A percentile compares a stretch with the other conserved stretches of the same genome.
Evolutionary conservation across 2,888 invertebrate genomes (phyloP).

Genomic region (Sicus ferrugineus): DNA sequence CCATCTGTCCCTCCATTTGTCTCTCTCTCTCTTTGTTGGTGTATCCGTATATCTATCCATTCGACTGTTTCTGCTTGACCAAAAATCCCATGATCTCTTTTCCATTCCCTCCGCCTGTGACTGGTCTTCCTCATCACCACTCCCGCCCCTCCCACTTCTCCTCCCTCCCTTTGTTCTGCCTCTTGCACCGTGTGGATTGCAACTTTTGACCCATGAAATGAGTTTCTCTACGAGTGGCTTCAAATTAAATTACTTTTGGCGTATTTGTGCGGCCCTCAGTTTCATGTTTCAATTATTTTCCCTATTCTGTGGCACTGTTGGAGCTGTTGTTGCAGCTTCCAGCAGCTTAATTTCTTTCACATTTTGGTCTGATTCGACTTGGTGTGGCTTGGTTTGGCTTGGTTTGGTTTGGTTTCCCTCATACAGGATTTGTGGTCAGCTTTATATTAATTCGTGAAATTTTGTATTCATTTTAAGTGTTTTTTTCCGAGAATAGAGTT

Average conservation of each 20-base stretch:
- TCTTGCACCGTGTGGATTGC: constrained; percentile 50
- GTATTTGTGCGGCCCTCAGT: constrained; percentile 14
- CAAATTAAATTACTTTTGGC: constrained; percentile 34
- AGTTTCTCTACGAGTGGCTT: constrained; percentile 53
- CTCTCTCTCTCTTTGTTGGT: background rate
- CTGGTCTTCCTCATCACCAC: no score
- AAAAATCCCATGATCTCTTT: background rate
- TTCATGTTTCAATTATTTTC: constrained; percentile 30
- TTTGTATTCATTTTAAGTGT: background rate
- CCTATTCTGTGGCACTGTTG: constrained; percentile 24
- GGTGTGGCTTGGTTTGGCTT: background rate
- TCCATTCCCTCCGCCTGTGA: background rate
- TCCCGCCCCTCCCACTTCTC: background rate
- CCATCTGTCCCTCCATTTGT: background rate
- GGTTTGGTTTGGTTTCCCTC: background rate
- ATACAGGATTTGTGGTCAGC: constrained; percentile 25
- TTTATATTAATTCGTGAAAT: constrained; percentile 30
- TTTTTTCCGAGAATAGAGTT: background rate
- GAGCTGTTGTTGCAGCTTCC: background rate
- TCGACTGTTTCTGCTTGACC: background rate
- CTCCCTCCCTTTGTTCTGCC: background rate
- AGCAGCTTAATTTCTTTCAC: constrained; percentile 7
- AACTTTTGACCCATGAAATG: constrained; percentile 64
- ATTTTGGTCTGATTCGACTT: constrained; percentile 10
- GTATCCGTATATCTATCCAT: background rate